Evolutionary conservation across 1,140 invertebrate species (phyloP), one percentile per base, ranked within the genome.

Genomic region (Drosophila miranda): DNA sequence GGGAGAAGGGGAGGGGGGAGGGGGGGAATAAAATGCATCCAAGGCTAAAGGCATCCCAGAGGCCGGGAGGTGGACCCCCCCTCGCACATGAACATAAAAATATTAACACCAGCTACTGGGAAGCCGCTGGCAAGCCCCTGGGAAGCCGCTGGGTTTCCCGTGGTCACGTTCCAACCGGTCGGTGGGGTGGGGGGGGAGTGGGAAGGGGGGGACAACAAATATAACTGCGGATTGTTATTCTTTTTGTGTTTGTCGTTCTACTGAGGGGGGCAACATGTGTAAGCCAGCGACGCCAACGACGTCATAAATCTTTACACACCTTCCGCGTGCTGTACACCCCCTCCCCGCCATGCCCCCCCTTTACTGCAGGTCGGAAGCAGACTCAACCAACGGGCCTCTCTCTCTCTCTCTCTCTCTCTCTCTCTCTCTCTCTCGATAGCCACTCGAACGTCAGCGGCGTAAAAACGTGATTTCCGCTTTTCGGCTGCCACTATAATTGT

Each of bases 381-480:
- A 46, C 49, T 60, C 7, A 8, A 2, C 13, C 44, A 28, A 19
- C 19, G 19, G 19, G 19, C 0, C 23, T 23, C 23, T 23, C 23
- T 23, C 21, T 26, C 5, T 26, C 23, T 26, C 49, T 52, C 58
- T 52, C 43, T 26, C 5, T 26, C 23, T 26, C n/a, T 4, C 23
- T 23, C 23, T 23, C 23, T 26, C 5, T 26, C 23, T 26, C 49
- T 52, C 58, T 52, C 43, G 55, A 14, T 75, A 63, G 72, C 81
- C 72, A 68, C 46, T 83, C 72, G 66, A 63, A 75, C 64, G 58
- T 79, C 76, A 70, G 70, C 58, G 72, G 70, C 56, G 68, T 80
- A 77, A 86, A 84, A 86, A 84, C 80, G 80, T 84, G 80, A 84
- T 86, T 84, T 86, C 81, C 80, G 80, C 76, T 86, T 70, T 77